A percentile compares a stretch with the other conserved stretches of the same genome.
phyloP scores from a whole-genome alignment of 37 sponge, comb jelly and placozoan genomes.

The Mnemiopsis leidyi region DNA sequence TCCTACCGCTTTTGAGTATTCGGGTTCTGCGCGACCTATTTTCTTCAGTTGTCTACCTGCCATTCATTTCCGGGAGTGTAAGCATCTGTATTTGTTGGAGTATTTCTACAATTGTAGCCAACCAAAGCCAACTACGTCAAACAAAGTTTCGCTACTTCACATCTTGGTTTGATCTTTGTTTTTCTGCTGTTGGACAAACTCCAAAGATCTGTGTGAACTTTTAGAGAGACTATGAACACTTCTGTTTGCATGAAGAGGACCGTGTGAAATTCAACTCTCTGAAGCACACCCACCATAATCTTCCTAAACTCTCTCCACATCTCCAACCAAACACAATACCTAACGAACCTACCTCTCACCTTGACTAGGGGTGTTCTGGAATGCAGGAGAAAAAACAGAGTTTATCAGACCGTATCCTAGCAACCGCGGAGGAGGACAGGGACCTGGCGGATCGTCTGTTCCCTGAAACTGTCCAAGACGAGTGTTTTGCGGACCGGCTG shows the following conservation, averaged over 20 bases:
- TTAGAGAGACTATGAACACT: no score
- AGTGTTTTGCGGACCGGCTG: neutral
- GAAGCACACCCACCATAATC: no score
- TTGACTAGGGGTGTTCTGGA: neutral
- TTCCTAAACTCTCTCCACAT: no score
- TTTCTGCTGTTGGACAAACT: neutral
- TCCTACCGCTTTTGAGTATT: neutral
- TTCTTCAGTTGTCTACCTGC: neutral
- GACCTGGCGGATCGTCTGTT: neutral
- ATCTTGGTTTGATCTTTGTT: neutral
- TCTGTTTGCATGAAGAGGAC: no score
- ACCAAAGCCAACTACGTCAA: neutral
- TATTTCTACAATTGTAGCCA: neutral
- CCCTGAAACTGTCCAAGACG: neutral
- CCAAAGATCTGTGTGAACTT: no score
- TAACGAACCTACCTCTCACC: no score
- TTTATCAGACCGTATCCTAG: neutral
- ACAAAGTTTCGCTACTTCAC: neutral
- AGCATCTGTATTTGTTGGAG: neutral
- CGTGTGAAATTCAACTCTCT: no score
- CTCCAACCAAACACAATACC: no score
- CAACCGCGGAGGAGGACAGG: neutral
- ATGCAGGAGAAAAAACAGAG: neutral
- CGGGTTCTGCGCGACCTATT: neutral
- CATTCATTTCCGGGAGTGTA: neutral